Conservation (phyloP, 2,888 invertebrate species). For the Epinotia ramella region DNA sequence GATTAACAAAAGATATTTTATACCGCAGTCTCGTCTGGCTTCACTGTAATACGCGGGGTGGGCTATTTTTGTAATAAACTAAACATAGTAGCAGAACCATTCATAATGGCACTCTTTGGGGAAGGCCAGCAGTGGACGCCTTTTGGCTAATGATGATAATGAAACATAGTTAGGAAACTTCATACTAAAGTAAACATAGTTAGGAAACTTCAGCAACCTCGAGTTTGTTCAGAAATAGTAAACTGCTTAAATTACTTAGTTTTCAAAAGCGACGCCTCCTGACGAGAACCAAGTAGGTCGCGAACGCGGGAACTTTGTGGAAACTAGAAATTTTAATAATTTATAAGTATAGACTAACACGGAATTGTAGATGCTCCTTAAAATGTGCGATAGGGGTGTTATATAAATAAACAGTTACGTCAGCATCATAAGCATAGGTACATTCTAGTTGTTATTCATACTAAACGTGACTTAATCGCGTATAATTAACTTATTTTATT, state of each 20-base stretch:
- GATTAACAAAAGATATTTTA: too few relatives aligned
- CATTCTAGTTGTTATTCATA: too few relatives aligned
- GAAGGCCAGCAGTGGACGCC: too few relatives aligned
- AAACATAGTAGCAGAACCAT: not conserved
- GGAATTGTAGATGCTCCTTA: slow-evolving; percentile 3
- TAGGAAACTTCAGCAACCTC: not conserved
- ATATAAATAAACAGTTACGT: not conserved
- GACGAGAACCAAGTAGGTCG: not conserved
- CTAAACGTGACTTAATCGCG: too few relatives aligned
- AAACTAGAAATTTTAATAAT: slow-evolving; percentile 9
- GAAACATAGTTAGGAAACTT: too few relatives aligned
- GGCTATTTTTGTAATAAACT: not conserved
- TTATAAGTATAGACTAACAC: slow-evolving; percentile 6
- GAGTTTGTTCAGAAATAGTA: slow-evolving; percentile 1
- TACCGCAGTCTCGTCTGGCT: too few relatives aligned
- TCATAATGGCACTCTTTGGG: too few relatives aligned
- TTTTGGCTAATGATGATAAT: too few relatives aligned
- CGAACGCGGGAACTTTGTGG: slow-evolving; percentile 13
- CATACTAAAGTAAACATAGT: not conserved
- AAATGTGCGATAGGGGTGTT: not conserved
- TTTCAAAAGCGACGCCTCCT: slow-evolving; percentile 16
- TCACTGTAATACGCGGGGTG: too few relatives aligned
- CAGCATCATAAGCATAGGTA: too few relatives aligned
- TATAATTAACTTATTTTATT: too few relatives aligned
- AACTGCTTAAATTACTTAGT: slow-evolving; percentile 22